phyloP scores from a whole-genome alignment of 2,888 invertebrate species.

The Noctuana brunneofusca region DNA sequence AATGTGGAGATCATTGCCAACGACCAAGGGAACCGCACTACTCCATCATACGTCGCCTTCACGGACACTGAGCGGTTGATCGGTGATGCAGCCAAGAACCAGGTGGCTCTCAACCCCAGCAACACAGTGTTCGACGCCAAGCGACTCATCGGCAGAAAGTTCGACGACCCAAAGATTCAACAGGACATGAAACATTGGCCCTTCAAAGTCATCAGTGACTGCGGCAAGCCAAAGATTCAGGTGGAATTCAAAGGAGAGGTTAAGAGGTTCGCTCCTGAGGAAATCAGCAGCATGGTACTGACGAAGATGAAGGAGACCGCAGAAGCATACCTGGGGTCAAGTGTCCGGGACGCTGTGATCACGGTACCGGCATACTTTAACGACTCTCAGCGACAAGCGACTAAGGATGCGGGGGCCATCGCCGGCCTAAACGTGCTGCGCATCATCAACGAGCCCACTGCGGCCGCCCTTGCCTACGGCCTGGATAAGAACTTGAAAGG shows the following conservation, averaged over 20 bases:
- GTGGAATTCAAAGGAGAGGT: slow-evolving; percentile 83
- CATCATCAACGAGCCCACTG: slow-evolving; percentile 90
- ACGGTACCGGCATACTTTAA: slow-evolving; percentile 90
- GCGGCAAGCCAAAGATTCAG: slow-evolving; percentile 84
- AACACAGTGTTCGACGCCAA: slow-evolving; percentile 89
- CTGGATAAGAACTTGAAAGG: slow-evolving; percentile 82
- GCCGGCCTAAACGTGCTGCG: slow-evolving; percentile 93
- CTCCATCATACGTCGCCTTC: slow-evolving; percentile 90
- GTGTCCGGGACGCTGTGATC: slow-evolving; percentile 85
- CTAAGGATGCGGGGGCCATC: slow-evolving; percentile 93
- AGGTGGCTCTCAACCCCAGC: slow-evolving; percentile 85
- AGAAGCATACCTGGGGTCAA: slow-evolving; percentile 84
- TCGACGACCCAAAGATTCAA: slow-evolving; percentile 86
- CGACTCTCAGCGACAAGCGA: slow-evolving; percentile 89
- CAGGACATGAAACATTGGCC: slow-evolving; percentile 90
- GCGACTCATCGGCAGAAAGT: slow-evolving; percentile 89
- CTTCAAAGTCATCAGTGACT: slow-evolving; percentile 84
- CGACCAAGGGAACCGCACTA: slow-evolving; percentile 87
- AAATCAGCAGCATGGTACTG: slow-evolving; percentile 86
- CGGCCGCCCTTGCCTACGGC: slow-evolving; percentile 86
- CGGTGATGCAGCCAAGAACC: slow-evolving; percentile 86
- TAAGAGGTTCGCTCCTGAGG: slow-evolving; percentile 84
- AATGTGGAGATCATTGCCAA: slow-evolving; percentile 86
- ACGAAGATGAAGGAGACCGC: slow-evolving; percentile 91
- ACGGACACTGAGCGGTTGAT: slow-evolving; percentile 86